Base-by-base conservation (phyloP, 1,140 invertebrate genomes). In the Laupala kohalensis region DNA sequence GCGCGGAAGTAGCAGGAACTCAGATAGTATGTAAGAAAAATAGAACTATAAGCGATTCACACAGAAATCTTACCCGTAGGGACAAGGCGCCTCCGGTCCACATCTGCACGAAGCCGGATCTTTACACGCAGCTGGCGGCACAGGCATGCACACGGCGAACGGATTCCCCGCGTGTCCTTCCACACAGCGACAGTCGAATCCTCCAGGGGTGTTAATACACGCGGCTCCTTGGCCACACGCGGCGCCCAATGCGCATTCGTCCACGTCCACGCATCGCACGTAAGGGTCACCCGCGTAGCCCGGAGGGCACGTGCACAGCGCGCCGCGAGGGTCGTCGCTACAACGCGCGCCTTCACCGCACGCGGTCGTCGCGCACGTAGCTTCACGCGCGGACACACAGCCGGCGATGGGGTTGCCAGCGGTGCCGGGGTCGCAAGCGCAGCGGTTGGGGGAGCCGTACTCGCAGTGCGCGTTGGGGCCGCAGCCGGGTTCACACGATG, bases 201-300 rank as follows among this genome's bases (percentile, higher is more conserved):
- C 89, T 65, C 94, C 94, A 5, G 89, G 85, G 0, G 91, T 93
- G 76, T 96, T 96, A 64, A 96, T 90, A 76, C 94, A 96, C 25
- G 90, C 88, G 2, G 94, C 93, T 79, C 93, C 92, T 73, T 86
- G 83, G 24, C 92, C 94, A 79, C 94, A 96, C 4, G 91, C 90
- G 77, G 90, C 89, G 70, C 85, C 86, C 64, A 81, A 85, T 19
- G 37, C 37, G 78, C 94, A 96, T 81, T 96, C 93, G 78, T 95
- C 89, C 67, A 95, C 87, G 80, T 95, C 86, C 77, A 87, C 86
- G 79, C 94, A 96, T 72, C 88, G 85, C 67, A 95, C 86, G 76
- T 92, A 95, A 2, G 93, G 91, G 84, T 95, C 95, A 73, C 93
- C 94, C 70, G 87, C 84, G 77, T 89, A 94, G 26, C 92, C 93